Evolutionary conservation across 2,888 invertebrate genomes (phyloP).

Genomic region (Eilema caniola): DNA sequence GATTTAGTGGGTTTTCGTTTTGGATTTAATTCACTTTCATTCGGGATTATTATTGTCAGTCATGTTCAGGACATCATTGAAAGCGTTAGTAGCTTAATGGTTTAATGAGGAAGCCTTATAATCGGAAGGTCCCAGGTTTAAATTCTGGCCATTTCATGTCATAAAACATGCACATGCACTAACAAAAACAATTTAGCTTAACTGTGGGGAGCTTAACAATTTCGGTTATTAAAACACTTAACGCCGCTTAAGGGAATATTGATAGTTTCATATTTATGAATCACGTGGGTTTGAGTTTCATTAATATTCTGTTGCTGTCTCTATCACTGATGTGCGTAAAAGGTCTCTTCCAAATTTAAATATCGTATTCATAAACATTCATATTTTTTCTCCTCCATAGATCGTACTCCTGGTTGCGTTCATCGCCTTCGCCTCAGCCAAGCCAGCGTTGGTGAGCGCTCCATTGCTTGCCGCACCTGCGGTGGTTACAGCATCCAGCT

Average conservation of each 20-base stretch:
- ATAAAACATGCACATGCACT: no score
- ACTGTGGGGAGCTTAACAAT: no score
- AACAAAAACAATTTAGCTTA: no score
- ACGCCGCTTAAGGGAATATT: no score
- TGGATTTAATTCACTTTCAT: background rate
- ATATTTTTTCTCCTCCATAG: constrained; percentile 50
- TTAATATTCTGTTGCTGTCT: background rate
- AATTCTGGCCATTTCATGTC: no score
- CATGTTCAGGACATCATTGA: no score
- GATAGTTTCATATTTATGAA: no score
- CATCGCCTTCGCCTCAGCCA: constrained; percentile 73
- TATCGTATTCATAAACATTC: background rate
- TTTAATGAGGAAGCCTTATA: no score
- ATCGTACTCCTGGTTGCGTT: constrained; percentile 72
- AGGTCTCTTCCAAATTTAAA: background rate
- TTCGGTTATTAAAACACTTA: no score
- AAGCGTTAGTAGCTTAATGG: no score
- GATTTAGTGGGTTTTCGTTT: background rate
- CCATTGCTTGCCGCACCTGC: constrained; percentile 75
- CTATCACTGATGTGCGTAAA: background rate
- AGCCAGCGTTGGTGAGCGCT: constrained; percentile 70
- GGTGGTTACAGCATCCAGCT: constrained; percentile 89
- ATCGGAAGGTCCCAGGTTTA: no score
- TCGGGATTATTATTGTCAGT: background rate
- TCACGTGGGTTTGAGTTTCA: background rate